Evolutionary conservation across 2,797 vertebrate species (phyloP).

Genomic region (Buceros bicornis): DNA sequence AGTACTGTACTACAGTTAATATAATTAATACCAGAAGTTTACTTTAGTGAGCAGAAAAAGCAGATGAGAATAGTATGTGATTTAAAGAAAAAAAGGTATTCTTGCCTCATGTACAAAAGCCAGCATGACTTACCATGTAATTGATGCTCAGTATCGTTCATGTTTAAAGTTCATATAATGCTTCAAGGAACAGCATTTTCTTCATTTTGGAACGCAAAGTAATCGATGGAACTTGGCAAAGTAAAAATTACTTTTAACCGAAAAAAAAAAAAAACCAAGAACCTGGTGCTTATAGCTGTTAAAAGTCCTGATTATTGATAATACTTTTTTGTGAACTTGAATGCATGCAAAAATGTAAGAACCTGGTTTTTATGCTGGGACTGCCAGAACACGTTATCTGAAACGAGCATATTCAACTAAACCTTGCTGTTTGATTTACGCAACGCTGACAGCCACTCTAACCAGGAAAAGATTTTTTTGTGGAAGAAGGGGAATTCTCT

Average conservation of each 20-base stretch:
- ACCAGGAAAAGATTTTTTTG: not conserved
- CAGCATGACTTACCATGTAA: not conserved
- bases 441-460: not conserved
- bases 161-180: not conserved
- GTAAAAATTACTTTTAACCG: not conserved
- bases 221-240: not conserved
- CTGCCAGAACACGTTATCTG: not conserved
- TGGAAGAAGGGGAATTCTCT: not conserved
- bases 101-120: not conserved
- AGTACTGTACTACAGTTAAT: not conserved
- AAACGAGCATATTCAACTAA: not conserved
- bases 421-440: not conserved
- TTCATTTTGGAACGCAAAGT: not conserved
- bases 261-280: not conserved
- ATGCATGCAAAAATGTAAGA: not conserved
- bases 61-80: not conserved
- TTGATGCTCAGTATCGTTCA: not conserved
- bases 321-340: not conserved
- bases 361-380: slow-evolving; percentile 10
- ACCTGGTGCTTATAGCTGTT: not conserved
- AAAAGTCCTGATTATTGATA: not conserved
- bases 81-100: not conserved
- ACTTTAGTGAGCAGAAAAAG: not conserved
- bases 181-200: not conserved
- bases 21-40: not conserved